Evolutionary conservation across 53 echinoderm and acorn worm species (phyloP), one percentile per base, ranked within the genome.

Genomic region (Luidia sarsii): DNA sequence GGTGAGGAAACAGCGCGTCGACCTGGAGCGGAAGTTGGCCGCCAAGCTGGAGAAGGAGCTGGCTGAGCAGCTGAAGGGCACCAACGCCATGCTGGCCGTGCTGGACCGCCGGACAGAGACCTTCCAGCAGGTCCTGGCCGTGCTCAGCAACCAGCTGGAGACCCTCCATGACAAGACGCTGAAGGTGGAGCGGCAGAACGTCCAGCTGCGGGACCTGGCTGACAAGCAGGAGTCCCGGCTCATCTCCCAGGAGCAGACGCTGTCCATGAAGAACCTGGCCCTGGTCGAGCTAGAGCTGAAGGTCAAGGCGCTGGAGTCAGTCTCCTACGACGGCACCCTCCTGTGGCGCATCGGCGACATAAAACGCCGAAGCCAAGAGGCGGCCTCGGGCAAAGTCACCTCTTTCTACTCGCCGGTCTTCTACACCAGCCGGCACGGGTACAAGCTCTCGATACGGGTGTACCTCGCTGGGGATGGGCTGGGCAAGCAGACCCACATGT

Each of bases 381-480:
- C 81, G 2, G 50, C 62, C 13, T 81, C 81, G 10, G 41, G 41
- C 41, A 81, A 65, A 38, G 38, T 66, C 31, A 85, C 85, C 4
- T 87, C 87, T 4, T 57, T 89, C 52, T 89, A 84, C 70, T 84
- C 84, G 2, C 89, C 79, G 7, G 65, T 75, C 21, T 89, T 89
- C 54, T 89, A 65, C n/a, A 84, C 89, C 67, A 89, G 89, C 39
- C 70, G 63, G 9, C 77, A 84, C 25, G 89, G 89, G 10, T 89
- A 89, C 70, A 84, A 84, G 77, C 52, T 89, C 51, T 79, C 69
- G 15, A 75, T 75, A 7, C 41, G 88, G 33, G 48, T 88, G 4
- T 88, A 88, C 51, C 69, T 88, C 33, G 84, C 84, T 62, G 89
- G 89, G n/a, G 89, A 89, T 35, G 89, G 89, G 1, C 50, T 89